Evolutionary conservation across 2,113 vertebrate genomes (phyloP).

Genomic region (Platysternon megacephalum): DNA sequence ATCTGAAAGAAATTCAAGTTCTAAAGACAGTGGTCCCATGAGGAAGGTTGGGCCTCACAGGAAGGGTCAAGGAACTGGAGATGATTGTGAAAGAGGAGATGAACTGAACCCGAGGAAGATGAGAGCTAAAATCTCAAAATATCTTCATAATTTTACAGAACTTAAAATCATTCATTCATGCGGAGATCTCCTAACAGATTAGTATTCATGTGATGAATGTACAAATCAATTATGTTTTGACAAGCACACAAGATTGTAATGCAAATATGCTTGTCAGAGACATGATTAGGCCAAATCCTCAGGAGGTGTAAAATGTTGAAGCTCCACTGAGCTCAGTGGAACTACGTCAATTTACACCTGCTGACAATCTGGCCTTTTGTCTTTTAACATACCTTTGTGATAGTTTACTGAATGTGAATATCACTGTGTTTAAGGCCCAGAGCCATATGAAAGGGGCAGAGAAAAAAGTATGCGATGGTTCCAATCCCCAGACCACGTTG

Average conservation of each 20-base stretch:
- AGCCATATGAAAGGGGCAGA: neutral
- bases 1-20: neutral
- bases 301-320: neutral
- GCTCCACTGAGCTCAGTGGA: neutral
- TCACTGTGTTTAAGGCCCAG: neutral
- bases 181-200: neutral
- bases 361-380: neutral
- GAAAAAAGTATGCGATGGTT: neutral
- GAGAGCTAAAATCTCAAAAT: neutral
- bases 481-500: neutral
- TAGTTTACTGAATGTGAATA: neutral
- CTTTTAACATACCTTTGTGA: neutral
- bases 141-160: neutral
- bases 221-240: neutral
- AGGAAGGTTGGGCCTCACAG: neutral
- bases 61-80: neutral
- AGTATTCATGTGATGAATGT: neutral
- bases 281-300: neutral
- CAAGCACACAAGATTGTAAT: neutral
- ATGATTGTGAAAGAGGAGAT: neutral
- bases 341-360: neutral
- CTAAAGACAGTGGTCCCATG: neutral
- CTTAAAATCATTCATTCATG: neutral
- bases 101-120: neutral
- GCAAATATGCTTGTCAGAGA: neutral